phyloP scores from a whole-genome alignment of 2,797 vertebrate species.

The Myiotriccus ornatus region DNA sequence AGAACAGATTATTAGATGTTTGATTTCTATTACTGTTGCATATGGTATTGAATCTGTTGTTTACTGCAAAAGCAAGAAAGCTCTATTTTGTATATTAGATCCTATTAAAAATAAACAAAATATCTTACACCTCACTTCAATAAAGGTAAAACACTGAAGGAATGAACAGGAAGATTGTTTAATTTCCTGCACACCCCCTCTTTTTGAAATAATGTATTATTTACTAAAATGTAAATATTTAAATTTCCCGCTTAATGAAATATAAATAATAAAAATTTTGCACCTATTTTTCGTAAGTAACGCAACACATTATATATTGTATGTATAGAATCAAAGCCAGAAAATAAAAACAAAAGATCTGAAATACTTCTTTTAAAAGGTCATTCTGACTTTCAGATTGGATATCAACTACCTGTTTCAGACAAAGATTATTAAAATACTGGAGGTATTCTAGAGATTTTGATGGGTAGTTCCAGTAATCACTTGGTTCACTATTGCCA shows the following conservation, averaged over 20 bases:
- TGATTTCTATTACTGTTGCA: conserved; percentile 21
- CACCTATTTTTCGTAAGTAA: neutral
- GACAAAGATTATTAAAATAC: neutral
- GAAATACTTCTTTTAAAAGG: neutral
- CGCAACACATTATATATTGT: neutral
- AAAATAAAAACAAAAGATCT: neutral
- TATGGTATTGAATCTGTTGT: conserved; percentile 23
- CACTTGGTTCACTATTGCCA: neutral
- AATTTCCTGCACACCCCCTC: neutral
- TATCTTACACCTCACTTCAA: neutral
- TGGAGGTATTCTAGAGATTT: neutral
- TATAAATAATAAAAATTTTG: neutral
- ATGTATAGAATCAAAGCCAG: neutral
- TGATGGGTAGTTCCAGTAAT: neutral
- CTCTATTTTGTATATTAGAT: neutral
- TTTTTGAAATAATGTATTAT: neutral
- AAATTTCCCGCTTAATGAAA: neutral
- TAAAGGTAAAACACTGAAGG: neutral
- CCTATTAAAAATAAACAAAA: neutral
- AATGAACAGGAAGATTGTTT: neutral
- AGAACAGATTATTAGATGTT: conserved; percentile 5
- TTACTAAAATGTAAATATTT: neutral
- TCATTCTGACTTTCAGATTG: neutral
- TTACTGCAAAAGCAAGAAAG: neutral
- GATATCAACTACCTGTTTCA: neutral